Percentiles rank a stretch among this genome's conserved stretches.
phyloP scores from a whole-genome alignment of 2,113 vertebrate species.

The Gymnorhina tibicen region DNA sequence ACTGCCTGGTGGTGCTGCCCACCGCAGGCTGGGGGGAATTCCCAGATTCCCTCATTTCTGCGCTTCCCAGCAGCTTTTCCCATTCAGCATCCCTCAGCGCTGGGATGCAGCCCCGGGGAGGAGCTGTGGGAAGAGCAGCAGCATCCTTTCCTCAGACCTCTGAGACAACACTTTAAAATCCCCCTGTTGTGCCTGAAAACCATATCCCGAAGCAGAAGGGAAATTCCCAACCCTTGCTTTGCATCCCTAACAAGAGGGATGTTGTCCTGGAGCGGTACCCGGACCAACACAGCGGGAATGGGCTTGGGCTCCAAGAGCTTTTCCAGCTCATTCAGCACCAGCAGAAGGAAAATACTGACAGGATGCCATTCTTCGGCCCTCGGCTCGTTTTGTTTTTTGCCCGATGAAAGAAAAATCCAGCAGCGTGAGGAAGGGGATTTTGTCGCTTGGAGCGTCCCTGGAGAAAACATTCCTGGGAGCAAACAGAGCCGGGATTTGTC shows the following conservation, averaged over 20 bases:
- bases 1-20: not conserved
- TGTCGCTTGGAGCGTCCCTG: not conserved
- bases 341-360: conserved; percentile 26
- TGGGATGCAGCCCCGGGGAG: not conserved
- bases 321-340: not conserved
- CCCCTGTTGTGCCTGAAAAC: not conserved
- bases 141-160: not conserved
- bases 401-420: conserved; percentile 49
- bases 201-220: accelerated
- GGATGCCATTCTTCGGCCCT: conserved; percentile 1
- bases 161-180: not conserved
- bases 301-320: not conserved
- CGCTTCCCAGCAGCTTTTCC: not conserved
- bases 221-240: not conserved
- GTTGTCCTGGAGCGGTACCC: accelerated
- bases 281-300: accelerated
- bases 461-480: not conserved
- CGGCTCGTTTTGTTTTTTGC: not conserved
- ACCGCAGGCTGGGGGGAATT: not conserved
- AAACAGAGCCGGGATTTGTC: conserved; percentile 43
- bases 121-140: not conserved
- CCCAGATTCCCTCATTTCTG: not conserved
- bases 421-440: not conserved
- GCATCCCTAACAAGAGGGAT: not conserved
- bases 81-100: accelerated